Evolutionary conservation across 2,888 invertebrate genomes (phyloP), one percentile per base, ranked within the genome.

Genomic region (Aethes cnicana): DNA sequence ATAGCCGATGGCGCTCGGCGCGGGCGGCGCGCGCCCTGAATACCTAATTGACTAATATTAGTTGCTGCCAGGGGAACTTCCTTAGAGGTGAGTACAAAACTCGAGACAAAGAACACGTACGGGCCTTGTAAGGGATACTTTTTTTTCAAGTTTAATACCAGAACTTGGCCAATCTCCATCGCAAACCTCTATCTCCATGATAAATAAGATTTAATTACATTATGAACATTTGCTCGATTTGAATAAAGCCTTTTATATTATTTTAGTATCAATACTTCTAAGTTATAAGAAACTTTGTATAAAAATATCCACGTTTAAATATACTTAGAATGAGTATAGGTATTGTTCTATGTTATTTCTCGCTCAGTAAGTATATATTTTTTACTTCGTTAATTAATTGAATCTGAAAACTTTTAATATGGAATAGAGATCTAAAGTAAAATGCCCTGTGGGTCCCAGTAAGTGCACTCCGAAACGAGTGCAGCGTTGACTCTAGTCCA

Each of bases 31-130:
- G 84, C 83, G 84, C 64, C 76, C 83, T 86, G 88, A 89, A 89
- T 89, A 89, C 84, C 81, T 87, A 87, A 88, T 87, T 84, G 81
- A 81, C 81, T 86, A 84, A 86, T 86, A 86, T 87, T 85, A 85
- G 85, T 84, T 81, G 81, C 75, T 75, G 68, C 67, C 72, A 72
- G 78, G 81, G 79, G 75, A 83, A 80, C 81, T 84, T 84, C 77
- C 81, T 78, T 75, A 77, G 77, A 85, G 83, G 86, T 85, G 82
- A 79, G 76, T 75, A 72, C 72, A 72, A 77, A 84, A 84, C 82
- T 84, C 81, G 73, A 83, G 80, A 87, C 84, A 86, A 86, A 84
- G 85, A 83, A 82, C 84, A 83, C 82, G 82, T 82, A 81, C 77
- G 73, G 67, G 72, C 68, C 63, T 72, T 71, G 79, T 71, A 75